phyloP scores from a whole-genome alignment of 1,140 invertebrate species.

The Pogonognathellus flavescens region DNA sequence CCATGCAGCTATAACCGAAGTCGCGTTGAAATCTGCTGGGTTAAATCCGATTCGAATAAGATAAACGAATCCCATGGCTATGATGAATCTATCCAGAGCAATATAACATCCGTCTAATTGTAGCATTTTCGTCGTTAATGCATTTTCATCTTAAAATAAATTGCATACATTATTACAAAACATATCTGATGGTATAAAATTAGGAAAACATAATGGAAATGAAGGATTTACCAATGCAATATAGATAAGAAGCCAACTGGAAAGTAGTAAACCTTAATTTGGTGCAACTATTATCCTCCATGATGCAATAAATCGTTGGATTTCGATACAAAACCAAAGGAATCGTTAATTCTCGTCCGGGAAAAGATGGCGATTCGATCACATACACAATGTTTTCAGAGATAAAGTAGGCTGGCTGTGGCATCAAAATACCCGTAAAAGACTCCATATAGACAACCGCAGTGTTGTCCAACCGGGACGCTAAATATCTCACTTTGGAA shows the following conservation, averaged over 20 bases:
- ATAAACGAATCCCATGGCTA: slow-evolving; percentile 27
- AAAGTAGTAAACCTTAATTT: not conserved
- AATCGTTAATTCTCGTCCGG: not conserved
- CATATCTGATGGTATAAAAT: too few species aligned
- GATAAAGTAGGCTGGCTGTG: not conserved
- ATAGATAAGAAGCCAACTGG: not conserved
- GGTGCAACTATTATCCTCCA: not conserved
- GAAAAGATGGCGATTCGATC: not conserved
- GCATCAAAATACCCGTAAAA: not conserved
- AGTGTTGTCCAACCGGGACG: not conserved
- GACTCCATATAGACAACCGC: not conserved
- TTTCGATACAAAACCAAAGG: slow-evolving; percentile 12
- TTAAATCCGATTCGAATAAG: slow-evolving; percentile 13
- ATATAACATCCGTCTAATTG: slow-evolving; percentile 21
- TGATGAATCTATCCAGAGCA: slow-evolving; percentile 5
- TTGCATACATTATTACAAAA: not conserved
- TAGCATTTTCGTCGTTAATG: not conserved
- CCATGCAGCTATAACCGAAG: not conserved
- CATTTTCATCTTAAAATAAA: slow-evolving; percentile 9
- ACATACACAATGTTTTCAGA: slow-evolving; percentile 15
- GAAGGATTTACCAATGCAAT: slow-evolving; percentile 6
- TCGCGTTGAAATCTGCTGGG: not conserved
- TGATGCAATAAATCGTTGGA: not conserved
- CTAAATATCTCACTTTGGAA: not conserved
- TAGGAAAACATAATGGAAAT: not conserved